These are phyloP conservation scores for Phymorhynchus buccinoides DNA, from an alignment of 1,140 invertebrate genomes.

Conservation along the genomic window DNA sequence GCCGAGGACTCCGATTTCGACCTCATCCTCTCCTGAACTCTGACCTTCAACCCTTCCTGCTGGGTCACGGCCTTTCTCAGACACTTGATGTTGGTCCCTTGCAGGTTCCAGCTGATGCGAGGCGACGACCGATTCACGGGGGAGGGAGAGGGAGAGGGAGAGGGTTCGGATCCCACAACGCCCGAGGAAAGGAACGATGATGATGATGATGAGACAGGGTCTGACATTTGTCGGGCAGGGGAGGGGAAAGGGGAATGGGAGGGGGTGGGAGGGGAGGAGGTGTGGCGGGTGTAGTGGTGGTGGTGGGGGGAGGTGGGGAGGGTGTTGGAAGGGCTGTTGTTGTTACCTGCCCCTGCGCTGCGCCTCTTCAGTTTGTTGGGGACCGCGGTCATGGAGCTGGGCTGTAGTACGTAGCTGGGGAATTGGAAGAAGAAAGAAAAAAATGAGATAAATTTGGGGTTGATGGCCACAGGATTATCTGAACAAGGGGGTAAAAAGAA, in stretches of 20 bases:
- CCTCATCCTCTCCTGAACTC: conserved; percentile 20
- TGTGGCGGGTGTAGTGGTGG: background rate
- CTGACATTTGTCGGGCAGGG: background rate
- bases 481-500: too few relatives aligned
- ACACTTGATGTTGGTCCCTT: background rate
- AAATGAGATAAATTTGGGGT: too few relatives aligned
- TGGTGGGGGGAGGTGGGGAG: background rate
- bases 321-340: too few relatives aligned
- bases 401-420: conserved; percentile 67
- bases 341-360: too few relatives aligned
- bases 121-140: background rate
- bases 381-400: conserved; percentile 65
- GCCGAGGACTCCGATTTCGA: conserved; percentile 43
- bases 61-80: background rate
- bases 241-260: background rate
- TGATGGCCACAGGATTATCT: too few relatives aligned
- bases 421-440: too few relatives aligned
- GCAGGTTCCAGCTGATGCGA: conserved; percentile 30
- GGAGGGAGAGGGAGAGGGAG: background rate
- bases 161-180: background rate
- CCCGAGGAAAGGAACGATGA: too few relatives aligned
- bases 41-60: background rate
- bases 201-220: background rate
- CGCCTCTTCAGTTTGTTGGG: conserved; percentile 53
- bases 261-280: background rate